phyloP scores from a whole-genome alignment of 35 echinoderm and acorn worm genomes.

The Eucidaris tribuloides region DNA sequence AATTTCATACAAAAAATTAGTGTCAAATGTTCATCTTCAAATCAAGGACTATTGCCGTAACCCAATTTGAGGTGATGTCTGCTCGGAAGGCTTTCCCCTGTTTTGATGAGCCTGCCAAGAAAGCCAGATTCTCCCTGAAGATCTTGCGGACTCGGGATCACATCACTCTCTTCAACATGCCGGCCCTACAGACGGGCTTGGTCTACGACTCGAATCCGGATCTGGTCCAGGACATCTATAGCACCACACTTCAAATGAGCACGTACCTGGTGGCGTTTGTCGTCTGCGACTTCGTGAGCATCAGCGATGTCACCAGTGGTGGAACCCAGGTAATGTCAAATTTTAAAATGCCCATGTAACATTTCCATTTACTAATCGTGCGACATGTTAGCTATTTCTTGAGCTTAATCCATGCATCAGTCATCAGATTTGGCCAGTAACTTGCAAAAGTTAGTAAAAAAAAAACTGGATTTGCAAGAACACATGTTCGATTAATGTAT shows the following conservation, averaged over 20 bases:
- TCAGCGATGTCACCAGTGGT: conserved; percentile 10
- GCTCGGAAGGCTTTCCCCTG: conserved; percentile 76
- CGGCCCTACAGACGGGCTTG: background rate
- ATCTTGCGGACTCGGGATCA: conserved; percentile 12
- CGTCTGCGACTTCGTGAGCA: conserved; percentile 51
- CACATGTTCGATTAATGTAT: too few relatives aligned
- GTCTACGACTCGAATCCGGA: background rate
- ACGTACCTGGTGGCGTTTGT: conserved; percentile 82
- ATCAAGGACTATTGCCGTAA: conserved; percentile 66
- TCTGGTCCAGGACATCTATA: conserved; percentile 22
- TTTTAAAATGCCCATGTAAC: too few relatives aligned
- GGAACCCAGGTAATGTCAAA: conserved; percentile 55
- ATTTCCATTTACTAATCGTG: too few relatives aligned
- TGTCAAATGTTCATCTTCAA: too few relatives aligned
- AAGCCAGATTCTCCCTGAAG: conserved; percentile 57
- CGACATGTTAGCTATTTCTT: too few relatives aligned
- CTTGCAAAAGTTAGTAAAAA: too few relatives aligned
- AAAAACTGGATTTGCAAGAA: too few relatives aligned
- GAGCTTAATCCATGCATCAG: too few relatives aligned
- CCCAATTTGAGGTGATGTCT: conserved; percentile 59
- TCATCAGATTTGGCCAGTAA: too few relatives aligned
- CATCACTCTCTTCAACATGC: conserved; percentile 63
- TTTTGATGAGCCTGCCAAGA: conserved; percentile 72
- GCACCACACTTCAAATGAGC: conserved; percentile 51
- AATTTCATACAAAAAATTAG: too few relatives aligned